These are phyloP conservation scores for Eolophus roseicapilla DNA, from an alignment of 2,113 vertebrate species.

Conservation along the genomic window DNA sequence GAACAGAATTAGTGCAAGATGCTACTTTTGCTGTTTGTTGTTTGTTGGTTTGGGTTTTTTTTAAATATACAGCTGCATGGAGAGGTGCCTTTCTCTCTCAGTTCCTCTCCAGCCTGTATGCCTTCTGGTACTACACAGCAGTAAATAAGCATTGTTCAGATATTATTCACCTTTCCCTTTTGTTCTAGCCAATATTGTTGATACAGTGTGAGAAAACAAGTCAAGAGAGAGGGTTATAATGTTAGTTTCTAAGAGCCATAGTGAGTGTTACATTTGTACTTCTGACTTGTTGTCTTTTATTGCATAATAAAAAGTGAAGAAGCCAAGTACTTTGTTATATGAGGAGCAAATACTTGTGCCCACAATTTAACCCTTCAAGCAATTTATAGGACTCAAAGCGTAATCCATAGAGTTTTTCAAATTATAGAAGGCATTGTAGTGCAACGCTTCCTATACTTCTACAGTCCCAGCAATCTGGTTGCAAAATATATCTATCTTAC, in stretches of 20 bases:
- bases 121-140: constrained; percentile 23
- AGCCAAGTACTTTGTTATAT: constrained; percentile 41
- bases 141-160: constrained; percentile 48
- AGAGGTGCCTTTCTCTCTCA: not conserved
- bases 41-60: not conserved
- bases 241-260: constrained; percentile 42
- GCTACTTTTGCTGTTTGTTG: not conserved
- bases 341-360: constrained; percentile 54
- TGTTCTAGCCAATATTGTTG: constrained; percentile 63
- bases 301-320: constrained; percentile 60
- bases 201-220: constrained; percentile 52
- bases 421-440: not conserved
- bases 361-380: constrained; percentile 60
- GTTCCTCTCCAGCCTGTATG: not conserved
- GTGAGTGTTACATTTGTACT: constrained; percentile 46
- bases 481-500: not conserved
- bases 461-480: not conserved
- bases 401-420: not conserved
- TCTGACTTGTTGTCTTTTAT: constrained; percentile 62
- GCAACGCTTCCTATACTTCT: not conserved
- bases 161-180: constrained; percentile 45
- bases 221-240: constrained; percentile 36
- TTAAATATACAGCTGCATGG: not conserved
- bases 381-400: constrained; percentile 33
- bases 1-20: not conserved